Conservation (phyloP, 2,113 vertebrate species). For the Grus americana region DNA sequence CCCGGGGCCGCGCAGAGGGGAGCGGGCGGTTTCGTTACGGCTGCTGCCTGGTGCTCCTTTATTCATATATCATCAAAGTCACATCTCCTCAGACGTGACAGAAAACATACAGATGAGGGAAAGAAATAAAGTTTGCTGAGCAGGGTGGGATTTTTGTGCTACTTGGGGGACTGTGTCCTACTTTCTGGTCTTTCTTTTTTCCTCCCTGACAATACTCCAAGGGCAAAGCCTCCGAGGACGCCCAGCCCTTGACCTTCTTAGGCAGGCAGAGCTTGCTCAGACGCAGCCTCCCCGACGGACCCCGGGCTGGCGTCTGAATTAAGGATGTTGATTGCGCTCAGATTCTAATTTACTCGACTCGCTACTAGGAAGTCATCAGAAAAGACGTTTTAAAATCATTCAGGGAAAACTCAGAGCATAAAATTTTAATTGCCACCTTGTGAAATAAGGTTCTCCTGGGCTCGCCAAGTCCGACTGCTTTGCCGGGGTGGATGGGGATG, state of each 20-base stretch:
- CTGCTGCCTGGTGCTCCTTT: not conserved
- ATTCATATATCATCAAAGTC: slow-evolving; percentile 31
- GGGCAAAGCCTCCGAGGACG: not conserved
- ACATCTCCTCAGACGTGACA: not conserved
- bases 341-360: slow-evolving; percentile 47
- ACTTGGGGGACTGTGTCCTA: slow-evolving; percentile 36
- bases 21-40: rapidly evolving
- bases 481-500: not conserved
- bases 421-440: slow-evolving; percentile 68
- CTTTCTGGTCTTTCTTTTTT: slow-evolving; percentile 26
- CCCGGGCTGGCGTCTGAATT: not conserved
- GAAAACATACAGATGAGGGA: not conserved
- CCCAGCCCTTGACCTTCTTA: slow-evolving; percentile 44
- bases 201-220: slow-evolving; percentile 23
- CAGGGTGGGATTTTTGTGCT: not conserved
- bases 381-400: slow-evolving; percentile 48
- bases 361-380: slow-evolving; percentile 55
- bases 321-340: slow-evolving; percentile 51
- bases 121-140: slow-evolving; percentile 22
- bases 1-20: rapidly evolving
- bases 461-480: not conserved
- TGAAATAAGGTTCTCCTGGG: not conserved
- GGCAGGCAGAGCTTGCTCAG: slow-evolving; percentile 15
- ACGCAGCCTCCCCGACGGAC: not conserved
- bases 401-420: slow-evolving; percentile 63